A percentile compares a stretch with the other conserved stretches of the same genome.
Conservation (phyloP, 2,888 invertebrate species). For the Lasioglossum morio region DNA sequence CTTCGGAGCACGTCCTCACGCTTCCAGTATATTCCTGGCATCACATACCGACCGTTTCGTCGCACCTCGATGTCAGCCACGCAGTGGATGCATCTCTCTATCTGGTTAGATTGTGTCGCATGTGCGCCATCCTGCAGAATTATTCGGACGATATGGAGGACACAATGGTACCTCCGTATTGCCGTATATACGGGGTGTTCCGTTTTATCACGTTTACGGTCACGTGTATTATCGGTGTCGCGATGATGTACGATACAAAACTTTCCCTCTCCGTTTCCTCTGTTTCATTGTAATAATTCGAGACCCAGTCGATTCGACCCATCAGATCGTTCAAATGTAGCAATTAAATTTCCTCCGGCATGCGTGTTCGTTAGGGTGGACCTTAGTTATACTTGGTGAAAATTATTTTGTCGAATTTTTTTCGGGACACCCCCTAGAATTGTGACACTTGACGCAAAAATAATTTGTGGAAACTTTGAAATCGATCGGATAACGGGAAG, state of each 20-base stretch:
- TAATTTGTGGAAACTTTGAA: too few species aligned
- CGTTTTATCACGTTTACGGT: background rate
- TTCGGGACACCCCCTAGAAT: too few species aligned
- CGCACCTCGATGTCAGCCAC: conserved; percentile 64
- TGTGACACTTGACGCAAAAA: too few species aligned
- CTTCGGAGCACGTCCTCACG: conserved; percentile 70
- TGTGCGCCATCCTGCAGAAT: conserved; percentile 39
- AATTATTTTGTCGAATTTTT: too few species aligned
- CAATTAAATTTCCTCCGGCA: background rate
- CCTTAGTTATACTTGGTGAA: too few species aligned
- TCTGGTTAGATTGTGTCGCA: conserved; percentile 33
- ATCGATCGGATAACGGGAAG: too few species aligned
- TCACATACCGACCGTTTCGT: conserved; percentile 73
- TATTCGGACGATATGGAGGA: conserved; percentile 48
- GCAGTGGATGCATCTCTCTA: conserved; percentile 47
- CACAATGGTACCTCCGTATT: conserved; percentile 25
- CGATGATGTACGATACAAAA: background rate
- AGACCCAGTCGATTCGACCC: too few species aligned
- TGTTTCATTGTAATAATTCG: background rate
- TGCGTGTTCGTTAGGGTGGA: background rate
- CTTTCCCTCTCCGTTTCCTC: background rate
- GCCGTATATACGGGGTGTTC: conserved; percentile 14
- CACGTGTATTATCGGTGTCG: background rate
- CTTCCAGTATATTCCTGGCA: conserved; percentile 68
- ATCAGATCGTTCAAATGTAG: background rate